Base-by-base conservation (phyloP, 1,140 invertebrate species). In the Phocides pigmalion region DNA sequence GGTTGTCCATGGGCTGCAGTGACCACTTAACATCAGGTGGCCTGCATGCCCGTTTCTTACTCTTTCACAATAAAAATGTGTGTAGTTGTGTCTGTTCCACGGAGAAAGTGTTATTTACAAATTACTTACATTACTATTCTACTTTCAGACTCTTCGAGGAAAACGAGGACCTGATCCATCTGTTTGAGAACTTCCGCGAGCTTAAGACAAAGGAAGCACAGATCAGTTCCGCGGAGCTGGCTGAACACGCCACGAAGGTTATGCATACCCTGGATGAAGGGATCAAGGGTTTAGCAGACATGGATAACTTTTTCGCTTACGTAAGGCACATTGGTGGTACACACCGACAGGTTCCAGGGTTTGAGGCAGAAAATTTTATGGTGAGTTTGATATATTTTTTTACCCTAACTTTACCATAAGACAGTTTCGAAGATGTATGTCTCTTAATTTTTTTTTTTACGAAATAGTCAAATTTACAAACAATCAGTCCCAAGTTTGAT, bases 181-280 rank as follows among this genome's bases (percentile, higher is more conserved):
- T 98, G 72, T 98, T 98, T 84, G 93, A 95, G 39, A 96, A 96
- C 84, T 97, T 98, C 80, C 93, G 94, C 35, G 93, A 96, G 61
- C 87, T 97, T 49, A 94, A 94, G 53, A 96, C 96, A 0, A 94
- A 94, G 62, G 96, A 97, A 69, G 94, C 96, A 51, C 96, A 97
- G 73, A 94, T 94, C 22, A 93, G 94, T 64, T 96, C 95, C 64
- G 92, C 95, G 79, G 96, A 97, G 87, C 83, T 98, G 32, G 95
- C 95, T 4, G 96, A 97, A 79, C 97, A 98, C 78, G 97, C 97
- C 2, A 95, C 93, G 28, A 95, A 95, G 75, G 97, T 98, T 20
- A 98, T 98, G 97, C 94, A 94, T 59, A 97, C 97, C 1, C 88
- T 98, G 49, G 95, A 96, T 75, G 95, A 98, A 79, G 95, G 96